Conservation (phyloP, 2,113 vertebrate genomes). For the Oncorhynchus masou region DNA sequence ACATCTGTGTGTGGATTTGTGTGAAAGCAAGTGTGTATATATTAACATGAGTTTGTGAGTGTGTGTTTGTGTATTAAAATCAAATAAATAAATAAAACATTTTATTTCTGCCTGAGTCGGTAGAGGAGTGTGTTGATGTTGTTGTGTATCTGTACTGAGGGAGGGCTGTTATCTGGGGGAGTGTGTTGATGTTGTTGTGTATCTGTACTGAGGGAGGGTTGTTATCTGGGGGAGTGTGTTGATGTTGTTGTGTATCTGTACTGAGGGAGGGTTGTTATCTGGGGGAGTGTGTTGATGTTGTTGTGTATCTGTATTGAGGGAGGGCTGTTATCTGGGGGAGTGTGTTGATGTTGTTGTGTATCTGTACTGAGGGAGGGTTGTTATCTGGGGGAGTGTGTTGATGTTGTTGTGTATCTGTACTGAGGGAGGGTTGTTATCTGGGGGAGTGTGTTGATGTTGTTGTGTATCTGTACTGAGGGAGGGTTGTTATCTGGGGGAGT, state of each 20-base stretch:
- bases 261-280: too few species aligned
- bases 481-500: too few species aligned
- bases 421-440: constrained; percentile 46
- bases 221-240: too few species aligned
- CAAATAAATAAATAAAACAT: too few species aligned
- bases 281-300: too few species aligned
- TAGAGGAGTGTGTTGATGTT: not conserved
- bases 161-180: too few species aligned
- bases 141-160: constrained; percentile 20
- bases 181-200: too few species aligned
- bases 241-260: not conserved
- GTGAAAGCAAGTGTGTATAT: not conserved
- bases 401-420: constrained; percentile 15
- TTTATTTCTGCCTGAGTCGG: constrained; percentile 32
- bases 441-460: constrained; percentile 48
- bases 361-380: not conserved
- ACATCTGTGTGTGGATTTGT: too few species aligned
- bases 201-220: too few species aligned
- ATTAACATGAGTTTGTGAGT: not conserved
- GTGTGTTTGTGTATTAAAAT: not conserved
- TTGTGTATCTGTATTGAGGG: constrained; percentile 18
- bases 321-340: constrained; percentile 54
- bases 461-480: not conserved
- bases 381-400: too few species aligned
- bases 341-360: constrained; percentile 37